Evolutionary conservation across 2,797 vertebrate genomes (phyloP), one percentile per base, ranked within the genome.

Genomic region (Amphiprion clarkii): DNA sequence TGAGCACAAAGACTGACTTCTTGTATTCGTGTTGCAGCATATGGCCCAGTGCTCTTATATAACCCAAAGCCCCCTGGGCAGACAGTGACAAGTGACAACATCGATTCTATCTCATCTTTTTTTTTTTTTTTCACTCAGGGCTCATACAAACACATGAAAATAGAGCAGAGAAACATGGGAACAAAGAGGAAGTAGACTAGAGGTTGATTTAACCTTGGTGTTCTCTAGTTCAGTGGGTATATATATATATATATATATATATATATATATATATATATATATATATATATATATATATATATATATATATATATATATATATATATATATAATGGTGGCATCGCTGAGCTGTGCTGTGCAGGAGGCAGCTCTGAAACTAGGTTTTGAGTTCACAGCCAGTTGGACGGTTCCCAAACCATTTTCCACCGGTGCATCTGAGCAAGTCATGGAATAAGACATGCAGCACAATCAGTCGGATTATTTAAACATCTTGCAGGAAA

Each of bases 41-140:
- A 70, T 67, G 83, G 52, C 74, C 78, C 59, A 44, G 60, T 67
- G 57, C 79, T 82, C 80, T 94, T 94, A 94, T 69, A 69, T 92
- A 94, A 93, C 55, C 65, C 56, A 60, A 16, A 68, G 59, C 81
- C 83, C 81, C 42, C 59, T 11, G 67, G 89, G 82, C 82, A 63
- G 58, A 87, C 75, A 78, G 81, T 90, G 89, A 87, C 89, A 87
- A 78, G 81, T 90, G 89, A 87, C 89, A 87, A 89, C 91, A 92
- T 89, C 10, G 79, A 89, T 92, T 92, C 74, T 66, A 89, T 92
- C 54, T 73, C 71, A 58, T 64, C 53, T 3, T 48, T 25, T 17
- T 44, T 55, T 40, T 40, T 27, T 58, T 65, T 23, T 56, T 63
- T 31, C 2, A 51, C 46, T 76, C 40, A 75, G 63, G 58, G 54